Evolutionary conservation across 1,140 invertebrate species (phyloP).

Genomic region (Saxidomus purpurata): DNA sequence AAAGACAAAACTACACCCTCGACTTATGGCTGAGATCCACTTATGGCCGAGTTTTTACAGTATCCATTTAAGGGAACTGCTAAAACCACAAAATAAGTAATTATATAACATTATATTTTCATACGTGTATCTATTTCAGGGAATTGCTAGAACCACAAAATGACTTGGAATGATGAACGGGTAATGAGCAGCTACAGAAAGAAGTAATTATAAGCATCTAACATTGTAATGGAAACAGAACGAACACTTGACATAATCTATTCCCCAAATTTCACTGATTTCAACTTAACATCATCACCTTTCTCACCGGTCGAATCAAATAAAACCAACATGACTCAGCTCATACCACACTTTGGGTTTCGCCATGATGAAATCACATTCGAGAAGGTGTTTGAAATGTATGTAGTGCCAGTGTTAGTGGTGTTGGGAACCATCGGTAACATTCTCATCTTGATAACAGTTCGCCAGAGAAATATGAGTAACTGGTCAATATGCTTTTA

Average conservation of each 20-base stretch:
- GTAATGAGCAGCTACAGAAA: too few species aligned
- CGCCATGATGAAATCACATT: slow-evolving; percentile 23
- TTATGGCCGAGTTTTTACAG: too few species aligned
- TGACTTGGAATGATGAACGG: too few species aligned
- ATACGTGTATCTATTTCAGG: too few species aligned
- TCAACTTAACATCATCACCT: neutral
- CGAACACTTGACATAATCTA: neutral
- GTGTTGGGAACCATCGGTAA: slow-evolving; percentile 82
- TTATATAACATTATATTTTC: too few species aligned
- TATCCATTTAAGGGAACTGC: too few species aligned
- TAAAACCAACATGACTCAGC: neutral
- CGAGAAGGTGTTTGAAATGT: slow-evolving; percentile 42
- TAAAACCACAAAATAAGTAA: too few species aligned
- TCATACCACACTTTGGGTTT: neutral
- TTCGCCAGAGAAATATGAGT: slow-evolving; percentile 77
- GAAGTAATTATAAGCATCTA: too few species aligned
- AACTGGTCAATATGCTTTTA: slow-evolving; percentile 83
- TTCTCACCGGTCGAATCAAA: neutral
- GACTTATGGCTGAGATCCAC: too few species aligned
- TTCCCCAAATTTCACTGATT: too few species aligned
- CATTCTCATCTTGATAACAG: slow-evolving; percentile 78
- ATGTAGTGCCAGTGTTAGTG: slow-evolving; percentile 81
- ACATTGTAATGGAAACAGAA: slow-evolving; percentile 9
- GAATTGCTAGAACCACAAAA: too few species aligned
- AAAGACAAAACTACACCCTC: too few species aligned